phyloP scores from a whole-genome alignment of 2,113 vertebrate species.

The Paratilapia polleni region DNA sequence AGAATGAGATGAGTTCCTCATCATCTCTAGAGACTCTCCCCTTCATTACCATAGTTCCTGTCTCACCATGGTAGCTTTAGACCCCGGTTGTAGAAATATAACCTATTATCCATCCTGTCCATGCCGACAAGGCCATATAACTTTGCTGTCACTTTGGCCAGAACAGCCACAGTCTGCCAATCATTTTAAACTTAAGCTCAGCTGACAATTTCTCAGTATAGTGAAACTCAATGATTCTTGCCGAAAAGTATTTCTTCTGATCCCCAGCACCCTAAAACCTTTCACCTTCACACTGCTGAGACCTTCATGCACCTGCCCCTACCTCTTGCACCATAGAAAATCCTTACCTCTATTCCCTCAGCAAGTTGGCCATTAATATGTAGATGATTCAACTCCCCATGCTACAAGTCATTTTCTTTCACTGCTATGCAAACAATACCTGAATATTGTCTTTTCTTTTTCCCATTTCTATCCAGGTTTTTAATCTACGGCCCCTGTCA shows the following conservation, averaged over 20 bases:
- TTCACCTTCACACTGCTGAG: constrained; percentile 42
- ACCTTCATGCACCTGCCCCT: constrained; percentile 1
- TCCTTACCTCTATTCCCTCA: constrained; percentile 46
- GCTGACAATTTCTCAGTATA: neutral
- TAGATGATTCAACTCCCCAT: constrained; percentile 71
- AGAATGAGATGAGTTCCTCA: constrained; percentile 44
- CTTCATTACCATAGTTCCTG: constrained; percentile 48
- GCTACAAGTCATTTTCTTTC: constrained; percentile 74
- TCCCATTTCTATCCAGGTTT: constrained; percentile 49
- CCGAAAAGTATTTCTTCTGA: constrained; percentile 30
- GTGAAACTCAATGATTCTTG: constrained; percentile 1
- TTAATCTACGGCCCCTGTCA: constrained; percentile 65
- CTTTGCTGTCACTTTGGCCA: constrained; percentile 32
- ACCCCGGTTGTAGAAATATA: constrained; percentile 43
- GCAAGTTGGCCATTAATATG: constrained; percentile 73
- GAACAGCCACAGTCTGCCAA: constrained; percentile 33
- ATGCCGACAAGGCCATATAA: constrained; percentile 31
- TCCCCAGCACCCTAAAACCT: constrained; percentile 20
- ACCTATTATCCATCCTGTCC: constrained; percentile 39
- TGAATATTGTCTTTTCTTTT: constrained; percentile 64
- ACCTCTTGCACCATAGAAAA: constrained; percentile 23
- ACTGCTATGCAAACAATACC: constrained; percentile 73
- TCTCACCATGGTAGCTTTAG: constrained; percentile 31
- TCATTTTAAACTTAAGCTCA: constrained; percentile 33
- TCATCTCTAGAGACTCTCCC: constrained; percentile 26